Evolutionary conservation across 2,113 vertebrate species (phyloP).

Genomic region (Strix uralensis): DNA sequence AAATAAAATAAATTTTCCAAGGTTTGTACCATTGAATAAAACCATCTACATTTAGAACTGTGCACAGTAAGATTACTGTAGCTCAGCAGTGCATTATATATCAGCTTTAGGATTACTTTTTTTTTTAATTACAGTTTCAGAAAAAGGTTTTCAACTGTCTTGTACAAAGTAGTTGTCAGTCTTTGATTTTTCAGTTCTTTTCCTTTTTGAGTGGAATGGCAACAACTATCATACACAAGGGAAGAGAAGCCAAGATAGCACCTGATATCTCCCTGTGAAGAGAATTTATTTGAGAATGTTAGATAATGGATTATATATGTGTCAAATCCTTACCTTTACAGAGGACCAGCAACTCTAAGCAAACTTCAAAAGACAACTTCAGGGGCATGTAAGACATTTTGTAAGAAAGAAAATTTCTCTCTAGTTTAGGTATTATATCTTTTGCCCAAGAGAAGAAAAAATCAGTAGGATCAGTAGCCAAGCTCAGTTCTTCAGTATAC

Average conservation of each 20-base stretch:
- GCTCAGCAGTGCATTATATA: neutral
- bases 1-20: neutral
- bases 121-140: neutral
- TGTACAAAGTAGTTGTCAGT: neutral
- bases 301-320: neutral
- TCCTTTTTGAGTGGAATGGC: neutral
- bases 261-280: neutral
- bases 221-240: neutral
- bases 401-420: neutral
- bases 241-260: neutral
- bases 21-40: neutral
- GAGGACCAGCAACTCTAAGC: neutral
- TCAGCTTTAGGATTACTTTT: neutral
- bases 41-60: neutral
- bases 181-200: neutral
- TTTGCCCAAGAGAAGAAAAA: neutral
- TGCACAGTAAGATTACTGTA: neutral
- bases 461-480: neutral
- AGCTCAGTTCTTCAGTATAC: neutral
- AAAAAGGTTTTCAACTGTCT: neutral
- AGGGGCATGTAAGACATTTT: neutral
- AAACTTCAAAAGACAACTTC: neutral
- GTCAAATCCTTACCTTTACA: neutral
- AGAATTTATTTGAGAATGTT: neutral
- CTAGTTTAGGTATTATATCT: neutral